Evolutionary conservation across 2,888 invertebrate genomes (phyloP).

Genomic region (Parnassius smintheus): DNA sequence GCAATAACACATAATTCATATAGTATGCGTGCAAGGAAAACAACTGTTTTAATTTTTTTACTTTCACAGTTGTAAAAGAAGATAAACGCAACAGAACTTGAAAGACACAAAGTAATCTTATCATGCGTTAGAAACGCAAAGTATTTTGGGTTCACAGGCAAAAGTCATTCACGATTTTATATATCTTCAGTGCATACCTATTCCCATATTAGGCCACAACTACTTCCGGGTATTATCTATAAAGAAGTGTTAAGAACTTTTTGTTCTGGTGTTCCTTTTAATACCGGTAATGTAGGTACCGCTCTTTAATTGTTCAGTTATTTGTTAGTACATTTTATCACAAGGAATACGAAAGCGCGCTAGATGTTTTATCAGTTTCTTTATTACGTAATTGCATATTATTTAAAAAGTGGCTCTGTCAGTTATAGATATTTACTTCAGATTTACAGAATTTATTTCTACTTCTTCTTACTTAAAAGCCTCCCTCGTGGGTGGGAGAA

Average conservation of each 20-base stretch:
- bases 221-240: conserved; percentile 58
- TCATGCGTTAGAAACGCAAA: conserved; percentile 40
- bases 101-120: conserved; percentile 33
- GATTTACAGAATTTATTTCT: no score
- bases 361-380: no score
- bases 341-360: no score
- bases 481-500: no score
- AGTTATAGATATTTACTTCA: no score
- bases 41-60: neutral
- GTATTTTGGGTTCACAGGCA: conserved; percentile 48
- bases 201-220: conserved; percentile 32
- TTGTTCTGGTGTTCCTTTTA: conserved; percentile 35
- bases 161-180: conserved; percentile 50
- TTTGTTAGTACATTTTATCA: neutral
- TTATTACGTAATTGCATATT: no score
- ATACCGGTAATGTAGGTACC: conserved; percentile 2
- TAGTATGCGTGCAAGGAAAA: neutral
- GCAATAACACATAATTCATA: neutral
- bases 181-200: neutral
- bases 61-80: no score
- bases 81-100: conserved; percentile 13
- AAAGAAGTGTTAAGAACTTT: conserved; percentile 54
- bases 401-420: no score
- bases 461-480: no score
- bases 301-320: neutral